Evolutionary conservation across 2,113 vertebrate species (phyloP).

Genomic region (Vulpes vulpes): DNA sequence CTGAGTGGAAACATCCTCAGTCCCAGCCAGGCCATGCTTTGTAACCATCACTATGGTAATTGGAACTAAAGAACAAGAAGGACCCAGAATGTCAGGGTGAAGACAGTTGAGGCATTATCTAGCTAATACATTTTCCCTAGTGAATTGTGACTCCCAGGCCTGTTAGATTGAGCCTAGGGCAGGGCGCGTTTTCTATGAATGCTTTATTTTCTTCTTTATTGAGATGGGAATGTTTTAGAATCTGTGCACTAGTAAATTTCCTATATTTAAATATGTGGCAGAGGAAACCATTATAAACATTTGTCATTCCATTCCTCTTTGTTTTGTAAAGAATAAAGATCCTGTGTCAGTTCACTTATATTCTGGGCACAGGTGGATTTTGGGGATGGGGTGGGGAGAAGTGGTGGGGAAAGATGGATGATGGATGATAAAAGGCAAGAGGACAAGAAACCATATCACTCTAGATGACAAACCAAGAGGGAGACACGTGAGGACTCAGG

Average conservation of each 20-base stretch:
- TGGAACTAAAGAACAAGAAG: neutral
- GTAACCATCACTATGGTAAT: neutral
- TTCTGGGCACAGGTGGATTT: neutral
- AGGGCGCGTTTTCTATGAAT: neutral
- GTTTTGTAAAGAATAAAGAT: neutral
- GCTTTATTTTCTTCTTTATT: conserved; percentile 48
- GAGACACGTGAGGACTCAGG: rapidly evolving
- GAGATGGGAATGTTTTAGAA: conserved; percentile 31
- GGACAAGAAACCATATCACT: neutral
- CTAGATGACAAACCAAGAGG: neutral
- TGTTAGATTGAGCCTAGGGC: neutral
- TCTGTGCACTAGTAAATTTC: neutral
- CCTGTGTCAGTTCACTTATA: neutral
- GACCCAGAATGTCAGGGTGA: neutral
- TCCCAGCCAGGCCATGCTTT: neutral
- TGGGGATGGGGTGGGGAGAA: no score
- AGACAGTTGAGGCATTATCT: neutral
- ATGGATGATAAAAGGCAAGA: neutral
- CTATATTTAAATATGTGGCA: neutral
- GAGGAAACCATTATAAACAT: neutral
- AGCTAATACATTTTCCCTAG: neutral
- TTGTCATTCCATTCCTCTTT: neutral
- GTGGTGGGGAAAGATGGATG: neutral
- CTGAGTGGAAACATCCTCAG: neutral
- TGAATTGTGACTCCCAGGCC: neutral